These are phyloP conservation scores for Athene cunicularia DNA, from an alignment of 2,113 vertebrate species.

Conservation along the genomic window DNA sequence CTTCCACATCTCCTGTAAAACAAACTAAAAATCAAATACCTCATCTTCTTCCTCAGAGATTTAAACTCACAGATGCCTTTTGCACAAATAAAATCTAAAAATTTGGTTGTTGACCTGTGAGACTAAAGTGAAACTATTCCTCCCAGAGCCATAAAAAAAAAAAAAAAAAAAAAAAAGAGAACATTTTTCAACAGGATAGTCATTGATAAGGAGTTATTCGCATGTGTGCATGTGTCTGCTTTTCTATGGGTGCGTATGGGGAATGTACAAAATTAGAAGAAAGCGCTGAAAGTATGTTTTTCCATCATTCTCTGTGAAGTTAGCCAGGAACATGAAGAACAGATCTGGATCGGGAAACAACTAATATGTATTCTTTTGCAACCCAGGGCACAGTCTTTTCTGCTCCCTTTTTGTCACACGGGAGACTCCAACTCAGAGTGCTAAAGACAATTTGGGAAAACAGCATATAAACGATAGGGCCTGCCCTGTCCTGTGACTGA, in stretches of 20 bases:
- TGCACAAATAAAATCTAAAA: background rate
- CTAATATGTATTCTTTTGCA: background rate
- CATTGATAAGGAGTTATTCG: background rate
- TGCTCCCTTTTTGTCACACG: background rate
- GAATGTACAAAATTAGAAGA: background rate
- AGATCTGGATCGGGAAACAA: background rate
- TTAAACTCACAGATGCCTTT: background rate
- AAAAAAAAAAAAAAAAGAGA: too few relatives aligned
- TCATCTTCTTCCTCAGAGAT: background rate
- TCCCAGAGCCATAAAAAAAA: background rate
- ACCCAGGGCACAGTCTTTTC: background rate
- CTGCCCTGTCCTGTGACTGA: background rate
- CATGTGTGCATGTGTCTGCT: background rate
- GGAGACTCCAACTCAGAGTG: background rate
- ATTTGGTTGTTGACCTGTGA: background rate
- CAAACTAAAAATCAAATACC: background rate
- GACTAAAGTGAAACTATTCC: slow-evolving; percentile 11
- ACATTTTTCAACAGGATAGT: background rate
- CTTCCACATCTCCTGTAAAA: background rate
- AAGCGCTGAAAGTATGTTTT: background rate
- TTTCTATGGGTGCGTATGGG: background rate
- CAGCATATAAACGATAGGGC: background rate
- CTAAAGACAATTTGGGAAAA: background rate
- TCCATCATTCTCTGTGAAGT: background rate
- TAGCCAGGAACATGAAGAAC: background rate